Conservation (phyloP, 2,888 invertebrate genomes). For the Aradus depressus region DNA sequence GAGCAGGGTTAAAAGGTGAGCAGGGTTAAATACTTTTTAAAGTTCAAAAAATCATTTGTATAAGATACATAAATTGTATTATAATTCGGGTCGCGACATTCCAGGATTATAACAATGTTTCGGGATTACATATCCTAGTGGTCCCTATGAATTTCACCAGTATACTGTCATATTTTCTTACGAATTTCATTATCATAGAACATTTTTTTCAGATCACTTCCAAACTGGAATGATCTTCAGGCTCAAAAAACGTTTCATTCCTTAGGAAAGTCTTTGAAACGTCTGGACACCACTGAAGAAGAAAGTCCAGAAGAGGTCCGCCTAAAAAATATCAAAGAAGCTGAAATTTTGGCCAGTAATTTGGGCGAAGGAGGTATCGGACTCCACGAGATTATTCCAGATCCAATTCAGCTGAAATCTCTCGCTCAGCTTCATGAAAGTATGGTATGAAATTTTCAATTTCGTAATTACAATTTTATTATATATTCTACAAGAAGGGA, state of each 20-base stretch:
- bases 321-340: slow-evolving; percentile 72
- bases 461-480: too few species aligned
- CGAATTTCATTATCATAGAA: too few species aligned
- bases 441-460: slow-evolving; percentile 58
- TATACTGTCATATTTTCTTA: too few species aligned
- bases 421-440: slow-evolving; percentile 86
- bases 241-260: slow-evolving; percentile 35
- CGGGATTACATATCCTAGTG: too few species aligned
- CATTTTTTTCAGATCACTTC: slow-evolving; percentile 53
- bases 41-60: background rate
- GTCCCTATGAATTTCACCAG: too few species aligned
- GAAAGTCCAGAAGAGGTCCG: slow-evolving; percentile 70
- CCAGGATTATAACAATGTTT: too few species aligned
- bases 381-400: slow-evolving; percentile 73
- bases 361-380: slow-evolving; percentile 77
- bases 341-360: slow-evolving; percentile 85
- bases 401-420: slow-evolving; percentile 68
- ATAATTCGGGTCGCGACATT: background rate
- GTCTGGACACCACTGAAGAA: slow-evolving; percentile 47
- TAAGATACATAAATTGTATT: background rate
- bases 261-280: slow-evolving; percentile 31
- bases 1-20: too few species aligned
- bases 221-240: slow-evolving; percentile 60
- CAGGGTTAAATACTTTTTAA: background rate
- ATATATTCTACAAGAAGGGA: too few species aligned